A percentile compares a stretch with the other conserved stretches of the same genome.
phyloP scores from a whole-genome alignment of 35 echinoderm and acorn worm genomes.

The Antedon bifida region DNA sequence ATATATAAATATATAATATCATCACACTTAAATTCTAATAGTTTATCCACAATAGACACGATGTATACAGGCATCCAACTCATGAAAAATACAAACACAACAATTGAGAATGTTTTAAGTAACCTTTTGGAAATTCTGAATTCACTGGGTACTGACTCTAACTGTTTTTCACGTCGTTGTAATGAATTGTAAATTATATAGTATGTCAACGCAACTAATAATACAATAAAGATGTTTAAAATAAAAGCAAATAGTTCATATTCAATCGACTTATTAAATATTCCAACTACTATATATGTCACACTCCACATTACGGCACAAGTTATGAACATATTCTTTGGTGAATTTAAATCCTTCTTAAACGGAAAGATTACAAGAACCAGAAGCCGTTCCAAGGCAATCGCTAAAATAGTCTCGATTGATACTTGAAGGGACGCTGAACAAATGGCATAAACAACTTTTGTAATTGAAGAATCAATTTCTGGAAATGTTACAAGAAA shows the following conservation, averaged over 20 bases:
- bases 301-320: background rate
- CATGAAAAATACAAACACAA: background rate
- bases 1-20: background rate
- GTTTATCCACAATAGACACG: background rate
- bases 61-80: background rate
- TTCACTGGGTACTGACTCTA: background rate
- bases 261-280: background rate
- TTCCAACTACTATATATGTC: background rate
- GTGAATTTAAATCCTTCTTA: background rate
- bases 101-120: background rate
- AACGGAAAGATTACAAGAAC: background rate
- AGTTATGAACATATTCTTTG: background rate
- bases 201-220: background rate
- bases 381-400: background rate
- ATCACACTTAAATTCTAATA: background rate
- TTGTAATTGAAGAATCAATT: background rate
- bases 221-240: background rate
- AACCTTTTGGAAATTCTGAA: background rate
- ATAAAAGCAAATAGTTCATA: background rate
- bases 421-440: background rate
- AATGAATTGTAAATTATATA: background rate
- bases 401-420: background rate
- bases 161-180: background rate
- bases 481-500: background rate
- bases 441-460: background rate